Evolutionary conservation across 2,113 vertebrate species (phyloP), one percentile per base, ranked within the genome.

Genomic region (Sinocyclocheilus maitianheensis): DNA sequence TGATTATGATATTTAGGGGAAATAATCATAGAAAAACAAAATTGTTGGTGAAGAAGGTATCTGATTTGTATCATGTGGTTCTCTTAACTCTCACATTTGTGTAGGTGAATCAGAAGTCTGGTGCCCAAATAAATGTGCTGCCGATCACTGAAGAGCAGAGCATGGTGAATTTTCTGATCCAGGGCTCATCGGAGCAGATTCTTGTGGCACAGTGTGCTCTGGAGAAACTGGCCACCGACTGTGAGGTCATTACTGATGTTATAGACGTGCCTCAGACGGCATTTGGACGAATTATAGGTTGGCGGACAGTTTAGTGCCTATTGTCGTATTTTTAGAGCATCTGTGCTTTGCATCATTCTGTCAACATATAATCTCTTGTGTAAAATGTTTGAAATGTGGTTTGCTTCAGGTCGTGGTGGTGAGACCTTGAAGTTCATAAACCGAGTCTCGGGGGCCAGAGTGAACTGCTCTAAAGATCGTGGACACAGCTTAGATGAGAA

Each of bases 241-340:
- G 90, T 30, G 84, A 92, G 7, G 93, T 91, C 0, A 91, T 96
- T 85, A 85, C 85, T 0, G 96, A 96, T 84, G 89, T 94, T 86
- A 87, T 98, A 53, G 91, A 92, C 0, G 95, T 98, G 77, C 97
- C 97, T 3, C 94, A 94, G 88, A 92, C 92, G 0, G 94, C 96
- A 0, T 92, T 98, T 20, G 96, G 97, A 76, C 95, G 96, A 37
- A 97, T 99, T 67, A 98, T 98, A 89, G 97, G 97, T 98, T 91
- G 16, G 43, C 1, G 40, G 40, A 43, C 40, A 43, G 40, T 43
- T 43, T 8, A 9, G 43, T 46, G 43, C 43, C 43, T 46, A 9
- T 46, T 46, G 43, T 46, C 9, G 9, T 1, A 46, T 46, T 10
- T 34, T 46, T 10, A 46, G 43, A 46, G 43, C 43, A 46, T 46